Base-by-base conservation (phyloP, 1,140 invertebrate genomes). In the Sipha flava region DNA sequence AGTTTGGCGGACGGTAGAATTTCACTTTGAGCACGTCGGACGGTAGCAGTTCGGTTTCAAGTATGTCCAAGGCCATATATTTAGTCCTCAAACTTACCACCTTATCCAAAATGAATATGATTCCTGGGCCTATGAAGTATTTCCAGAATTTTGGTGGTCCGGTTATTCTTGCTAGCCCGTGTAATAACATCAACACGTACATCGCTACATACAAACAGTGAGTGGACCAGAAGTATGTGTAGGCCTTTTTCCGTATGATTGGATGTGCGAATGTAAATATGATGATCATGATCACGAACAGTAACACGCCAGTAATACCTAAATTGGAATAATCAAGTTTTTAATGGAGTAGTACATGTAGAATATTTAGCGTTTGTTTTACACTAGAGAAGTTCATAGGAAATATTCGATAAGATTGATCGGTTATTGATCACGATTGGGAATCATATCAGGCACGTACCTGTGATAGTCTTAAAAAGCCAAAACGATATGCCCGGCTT, bases 201-300 rank as follows among this genome's bases (percentile, higher is more conserved):
- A 99, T 87, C 0, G 94, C 85, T 37, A 98, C 90, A 83, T 98
- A 97, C 0, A 99, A 89, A 26, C 94, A 93, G 85, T 99, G 98
- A n/a, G 97, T 95, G 18, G 92, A 90, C 95, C 97, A 98, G 86
- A 99, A 99, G 86, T 95, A 98, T 79, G 95, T 95, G 85, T 97
- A 98, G 0, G 96, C 96, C 83, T 94, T 93, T 84, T 96, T 94
- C 3, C 98, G 88, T 37, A 99, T 95, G 3, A 91, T 92, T 0
- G 97, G 95, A 85, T 98, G 96, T 0, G 98, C 96, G 85, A 99
- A 99, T 1, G 98, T 93, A 84, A 98, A 98, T 79, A 99, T 98
- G 57, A 98, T 93, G 83, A 92, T 94, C 91, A 99, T 96, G 26
- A 98, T 90, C 49, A 96, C 88, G 83, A 98, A 98, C 0, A 99